Evolutionary conservation across 2,113 vertebrate species (phyloP).

Genomic region (Vulpes lagopus): DNA sequence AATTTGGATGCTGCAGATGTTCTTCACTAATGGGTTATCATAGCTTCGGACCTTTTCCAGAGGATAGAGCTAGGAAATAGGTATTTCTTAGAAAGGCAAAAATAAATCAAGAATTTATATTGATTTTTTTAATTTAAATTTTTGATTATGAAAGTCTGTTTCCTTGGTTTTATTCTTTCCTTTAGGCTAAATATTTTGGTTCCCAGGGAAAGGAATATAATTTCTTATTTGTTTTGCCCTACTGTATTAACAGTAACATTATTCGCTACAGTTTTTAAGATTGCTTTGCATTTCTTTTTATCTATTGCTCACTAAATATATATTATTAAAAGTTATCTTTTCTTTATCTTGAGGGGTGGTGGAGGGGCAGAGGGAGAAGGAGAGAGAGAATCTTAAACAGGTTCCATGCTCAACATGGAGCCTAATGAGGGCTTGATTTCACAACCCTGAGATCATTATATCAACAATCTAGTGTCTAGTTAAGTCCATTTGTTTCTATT

Average conservation of each 20-base stretch:
- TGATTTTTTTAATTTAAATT: constrained; percentile 31
- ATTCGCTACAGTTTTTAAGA: background rate
- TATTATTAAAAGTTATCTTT: background rate
- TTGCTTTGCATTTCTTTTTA: constrained; percentile 17
- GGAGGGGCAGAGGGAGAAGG: background rate
- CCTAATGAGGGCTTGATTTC: background rate
- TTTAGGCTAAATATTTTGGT: constrained; percentile 10
- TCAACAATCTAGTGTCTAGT: background rate
- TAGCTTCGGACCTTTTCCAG: background rate
- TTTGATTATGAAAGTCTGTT: background rate
- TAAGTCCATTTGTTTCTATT: background rate
- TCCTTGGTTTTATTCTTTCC: constrained; percentile 34
- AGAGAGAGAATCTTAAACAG: background rate
- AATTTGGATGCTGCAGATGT: background rate
- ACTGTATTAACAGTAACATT: background rate
- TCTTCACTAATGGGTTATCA: background rate
- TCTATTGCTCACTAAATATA: background rate
- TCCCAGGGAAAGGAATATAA: background rate
- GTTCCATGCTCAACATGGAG: too few species aligned
- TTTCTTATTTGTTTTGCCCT: constrained; percentile 27
- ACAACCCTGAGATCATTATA: background rate
- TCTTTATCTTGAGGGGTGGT: background rate
- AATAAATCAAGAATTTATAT: constrained; percentile 13
- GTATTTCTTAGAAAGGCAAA: constrained; percentile 12
- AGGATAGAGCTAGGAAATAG: background rate